phyloP scores from a whole-genome alignment of 2,888 invertebrate genomes.

The Acheta domesticus region DNA sequence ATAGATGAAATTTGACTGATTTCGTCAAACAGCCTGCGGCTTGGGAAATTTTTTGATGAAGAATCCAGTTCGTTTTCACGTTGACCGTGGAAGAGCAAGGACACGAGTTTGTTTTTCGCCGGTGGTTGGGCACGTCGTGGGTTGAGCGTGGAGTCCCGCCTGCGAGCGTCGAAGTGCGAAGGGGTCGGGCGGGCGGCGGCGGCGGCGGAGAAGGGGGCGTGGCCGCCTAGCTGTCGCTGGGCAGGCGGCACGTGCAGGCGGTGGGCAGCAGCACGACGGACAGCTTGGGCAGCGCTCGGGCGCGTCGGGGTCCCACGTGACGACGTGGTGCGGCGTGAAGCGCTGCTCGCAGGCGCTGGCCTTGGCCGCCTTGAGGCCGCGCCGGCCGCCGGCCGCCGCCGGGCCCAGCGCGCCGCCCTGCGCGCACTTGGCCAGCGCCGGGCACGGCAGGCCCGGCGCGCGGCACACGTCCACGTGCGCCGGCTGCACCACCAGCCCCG shows the following conservation, averaged over 20 bases:
- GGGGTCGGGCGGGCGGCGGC: too few relatives aligned
- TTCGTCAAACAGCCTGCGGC: too few relatives aligned
- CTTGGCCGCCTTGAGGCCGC: constrained; percentile 29
- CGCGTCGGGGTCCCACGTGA: constrained; percentile 42
- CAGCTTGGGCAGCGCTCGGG: constrained; percentile 41
- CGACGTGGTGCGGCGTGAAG: constrained; percentile 41
- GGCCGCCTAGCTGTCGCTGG: constrained; percentile 33
- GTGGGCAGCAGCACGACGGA: constrained; percentile 43
- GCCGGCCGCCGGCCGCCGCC: constrained; percentile 19
- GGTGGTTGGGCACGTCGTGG: too few relatives aligned
- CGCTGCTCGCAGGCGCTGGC: constrained; percentile 41
- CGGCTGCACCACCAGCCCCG: constrained; percentile 38
- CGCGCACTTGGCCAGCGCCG: constrained; percentile 32
- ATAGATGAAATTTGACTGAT: too few relatives aligned
- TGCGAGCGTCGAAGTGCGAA: too few relatives aligned
- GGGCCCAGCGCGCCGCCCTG: neutral
- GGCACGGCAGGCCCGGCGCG: constrained; percentile 34
- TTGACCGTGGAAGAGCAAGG: too few relatives aligned
- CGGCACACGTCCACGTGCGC: constrained; percentile 41
- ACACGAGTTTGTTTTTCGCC: too few relatives aligned
- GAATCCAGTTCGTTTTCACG: too few relatives aligned
- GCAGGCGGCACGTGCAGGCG: constrained; percentile 40
- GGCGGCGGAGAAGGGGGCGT: too few relatives aligned
- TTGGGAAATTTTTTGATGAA: too few relatives aligned
- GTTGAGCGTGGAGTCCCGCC: too few relatives aligned